phyloP scores from a whole-genome alignment of 1,140 invertebrate species.

The Linepithema humile region DNA sequence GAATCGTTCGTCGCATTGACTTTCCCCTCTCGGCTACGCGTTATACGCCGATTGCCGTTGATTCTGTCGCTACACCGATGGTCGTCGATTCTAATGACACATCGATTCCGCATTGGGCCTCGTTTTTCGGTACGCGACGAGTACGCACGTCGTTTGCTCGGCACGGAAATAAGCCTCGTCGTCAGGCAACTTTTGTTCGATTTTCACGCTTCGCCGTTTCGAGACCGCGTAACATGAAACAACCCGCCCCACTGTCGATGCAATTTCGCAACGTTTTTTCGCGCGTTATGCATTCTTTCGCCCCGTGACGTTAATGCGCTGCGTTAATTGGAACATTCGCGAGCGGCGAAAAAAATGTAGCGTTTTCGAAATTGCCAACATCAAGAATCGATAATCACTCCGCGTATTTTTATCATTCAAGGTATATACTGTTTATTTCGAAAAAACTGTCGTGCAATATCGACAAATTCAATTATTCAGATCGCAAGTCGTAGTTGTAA shows the following conservation, averaged over 20 bases:
- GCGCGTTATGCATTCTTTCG: neutral
- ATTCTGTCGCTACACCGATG: slow-evolving; percentile 7
- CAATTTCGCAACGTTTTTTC: slow-evolving; percentile 42
- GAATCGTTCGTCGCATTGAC: slow-evolving; percentile 9
- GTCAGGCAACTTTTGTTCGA: slow-evolving; percentile 35
- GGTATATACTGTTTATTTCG: neutral
- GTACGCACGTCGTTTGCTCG: neutral
- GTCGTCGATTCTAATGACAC: slow-evolving; percentile 34
- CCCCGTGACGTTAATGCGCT: slow-evolving; percentile 31
- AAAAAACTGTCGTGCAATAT: slow-evolving; percentile 1
- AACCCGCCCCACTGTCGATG: neutral
- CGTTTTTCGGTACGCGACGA: slow-evolving; percentile 1
- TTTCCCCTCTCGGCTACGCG: neutral
- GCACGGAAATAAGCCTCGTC: slow-evolving; percentile 38
- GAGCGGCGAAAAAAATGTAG: neutral
- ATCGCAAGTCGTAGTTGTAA: neutral
- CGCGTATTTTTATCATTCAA: neutral
- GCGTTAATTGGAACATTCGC: slow-evolving; percentile 43
- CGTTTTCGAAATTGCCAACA: slow-evolving; percentile 34
- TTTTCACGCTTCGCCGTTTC: slow-evolving; percentile 19
- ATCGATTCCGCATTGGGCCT: neutral
- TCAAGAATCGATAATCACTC: slow-evolving; percentile 16
- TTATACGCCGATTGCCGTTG: neutral
- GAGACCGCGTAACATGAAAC: slow-evolving; percentile 35
- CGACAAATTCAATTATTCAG: slow-evolving; percentile 24